Percentiles rank a stretch among this genome's conserved stretches.
Conservation (phyloP, 2,113 vertebrate genomes). For the Pachypanchax playfairii region DNA sequence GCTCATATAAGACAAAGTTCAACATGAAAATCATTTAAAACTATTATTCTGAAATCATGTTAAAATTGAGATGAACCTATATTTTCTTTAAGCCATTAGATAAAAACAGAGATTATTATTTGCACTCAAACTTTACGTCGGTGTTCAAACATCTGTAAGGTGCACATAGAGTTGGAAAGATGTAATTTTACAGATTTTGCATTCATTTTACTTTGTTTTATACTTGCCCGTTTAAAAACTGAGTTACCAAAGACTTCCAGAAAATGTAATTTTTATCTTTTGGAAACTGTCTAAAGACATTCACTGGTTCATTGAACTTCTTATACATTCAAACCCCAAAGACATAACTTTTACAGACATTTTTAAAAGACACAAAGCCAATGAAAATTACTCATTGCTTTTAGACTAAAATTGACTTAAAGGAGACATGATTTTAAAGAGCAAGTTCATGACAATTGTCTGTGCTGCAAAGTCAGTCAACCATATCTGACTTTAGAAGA, state of each 20-base stretch:
- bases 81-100: no score
- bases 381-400: slow-evolving; percentile 31
- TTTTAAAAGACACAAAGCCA: neutral
- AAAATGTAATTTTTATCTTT: neutral
- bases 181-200: no score
- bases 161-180: no score
- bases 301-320: neutral
- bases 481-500: slow-evolving; percentile 34
- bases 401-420: slow-evolving; percentile 30
- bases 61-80: no score
- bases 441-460: slow-evolving; percentile 23
- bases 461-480: slow-evolving; percentile 12
- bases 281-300: no score
- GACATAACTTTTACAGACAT: no score
- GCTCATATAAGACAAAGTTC: no score
- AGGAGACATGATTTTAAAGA: slow-evolving; percentile 10
- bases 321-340: neutral
- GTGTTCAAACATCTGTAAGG: no score
- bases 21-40: no score
- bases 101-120: no score
- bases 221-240: neutral
- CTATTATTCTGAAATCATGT: no score
- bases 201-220: neutral
- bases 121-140: no score
- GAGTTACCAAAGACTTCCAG: neutral